Evolutionary conservation across 2,888 invertebrate species (phyloP), one percentile per base, ranked within the genome.

Genomic region (Troglohyphantes excavatus): DNA sequence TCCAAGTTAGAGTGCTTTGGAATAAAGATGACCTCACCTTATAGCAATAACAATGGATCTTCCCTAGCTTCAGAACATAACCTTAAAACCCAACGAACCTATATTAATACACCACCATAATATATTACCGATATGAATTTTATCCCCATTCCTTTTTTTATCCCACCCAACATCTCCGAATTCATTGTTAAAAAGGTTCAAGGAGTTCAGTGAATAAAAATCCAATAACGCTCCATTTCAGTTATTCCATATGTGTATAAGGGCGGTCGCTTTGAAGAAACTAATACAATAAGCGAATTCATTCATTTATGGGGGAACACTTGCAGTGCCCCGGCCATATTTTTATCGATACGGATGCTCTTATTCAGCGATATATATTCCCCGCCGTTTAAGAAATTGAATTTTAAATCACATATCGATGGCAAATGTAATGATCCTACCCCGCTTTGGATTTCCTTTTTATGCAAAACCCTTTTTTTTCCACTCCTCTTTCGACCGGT

Each of bases 351-450:
- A 83, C 73, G 43, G 73, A 83, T 83, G 65, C 72, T 21, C 29
- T 65, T 73, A 83, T 26, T 61, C 61, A 61, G 72, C 59, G 17
- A 82, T 82, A 61, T 72, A 73, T 76, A 39, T 76, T 78, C 78
- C 43, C 26, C 26, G 11, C 59, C 61, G 61, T 59, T 85, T 68
- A 61, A 43, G 39, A 68, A 86, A 86, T 86, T 86, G 85, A 86
- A 86, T 86, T 86, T 86, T 68, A 76, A 86, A 86, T 78, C 78
- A 86, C 76, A 73, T 78, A 76, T 86, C 33, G 75, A 63, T 65
- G 65, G 65, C 33, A 46, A 67, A 73, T 73, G 83, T 83, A 83
- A 83, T 83, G 83, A 83, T 68, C 73, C 39, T 21, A 59, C 39
- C 68, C 59, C 11, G 27, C 11, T 39, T 13, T 13, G 33, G 26